These are phyloP conservation scores for Sceliomorpha sp. DNA, from an alignment of 2,888 invertebrate genomes.

Conservation along the genomic window DNA sequence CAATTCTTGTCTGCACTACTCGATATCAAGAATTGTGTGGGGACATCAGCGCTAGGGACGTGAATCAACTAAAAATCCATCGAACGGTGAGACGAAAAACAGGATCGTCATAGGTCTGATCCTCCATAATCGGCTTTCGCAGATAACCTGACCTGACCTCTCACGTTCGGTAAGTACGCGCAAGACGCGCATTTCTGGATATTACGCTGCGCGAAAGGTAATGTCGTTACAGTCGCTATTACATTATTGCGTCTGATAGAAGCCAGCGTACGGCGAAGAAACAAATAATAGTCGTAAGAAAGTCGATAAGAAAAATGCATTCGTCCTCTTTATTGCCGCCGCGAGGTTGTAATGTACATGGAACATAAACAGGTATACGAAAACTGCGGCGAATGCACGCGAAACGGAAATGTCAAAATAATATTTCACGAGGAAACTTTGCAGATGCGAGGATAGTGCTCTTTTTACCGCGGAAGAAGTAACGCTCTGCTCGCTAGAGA, in stretches of 20 bases:
- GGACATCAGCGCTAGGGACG: conserved; percentile 80
- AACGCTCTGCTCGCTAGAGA: conserved; percentile 35
- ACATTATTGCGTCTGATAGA: conserved; percentile 46
- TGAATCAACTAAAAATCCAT: conserved; percentile 63
- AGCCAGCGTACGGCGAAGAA: conserved; percentile 30
- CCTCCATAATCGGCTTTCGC: not conserved
- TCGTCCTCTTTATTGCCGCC: conserved; percentile 25
- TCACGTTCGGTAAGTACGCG: conserved; percentile 28
- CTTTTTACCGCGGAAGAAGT: conserved; percentile 30
- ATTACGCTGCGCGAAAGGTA: conserved; percentile 28
- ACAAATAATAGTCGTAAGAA: conserved; percentile 40
- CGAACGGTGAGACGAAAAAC: no score
- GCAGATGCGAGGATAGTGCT: conserved; percentile 38
- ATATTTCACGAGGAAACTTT: conserved; percentile 53
- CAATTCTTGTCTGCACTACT: conserved; percentile 78
- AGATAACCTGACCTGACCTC: not conserved
- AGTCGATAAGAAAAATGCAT: conserved; percentile 52
- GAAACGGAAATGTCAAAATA: conserved; percentile 43
- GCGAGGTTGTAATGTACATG: conserved; percentile 33
- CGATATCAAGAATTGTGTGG: conserved; percentile 80
- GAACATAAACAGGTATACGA: conserved; percentile 47
- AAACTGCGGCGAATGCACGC: conserved; percentile 31
- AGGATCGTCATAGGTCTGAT: not conserved
- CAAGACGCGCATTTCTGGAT: conserved; percentile 22
- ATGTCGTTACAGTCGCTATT: conserved; percentile 45